Percentiles rank a stretch among this genome's conserved stretches.
Conservation (phyloP, 2,888 invertebrate species). For the Camptogramma bilineatum region DNA sequence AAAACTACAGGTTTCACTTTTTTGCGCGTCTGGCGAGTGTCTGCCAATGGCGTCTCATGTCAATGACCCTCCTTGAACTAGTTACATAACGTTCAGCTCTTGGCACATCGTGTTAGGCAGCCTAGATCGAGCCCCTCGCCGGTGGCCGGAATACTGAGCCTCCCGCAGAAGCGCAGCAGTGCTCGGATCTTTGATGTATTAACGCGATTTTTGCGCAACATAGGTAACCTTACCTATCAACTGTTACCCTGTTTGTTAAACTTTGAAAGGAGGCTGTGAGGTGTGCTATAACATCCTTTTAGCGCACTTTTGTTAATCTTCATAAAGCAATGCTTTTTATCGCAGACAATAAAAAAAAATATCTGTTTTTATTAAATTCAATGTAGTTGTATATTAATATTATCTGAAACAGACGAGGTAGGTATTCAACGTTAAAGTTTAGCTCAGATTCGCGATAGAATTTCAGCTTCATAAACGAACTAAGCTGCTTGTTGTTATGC, state of each 20-base stretch:
- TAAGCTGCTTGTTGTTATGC: neutral
- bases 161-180: constrained; percentile 11
- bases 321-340: neutral
- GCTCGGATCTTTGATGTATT: constrained; percentile 2
- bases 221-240: neutral
- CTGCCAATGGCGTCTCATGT: constrained; percentile 68
- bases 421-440: neutral
- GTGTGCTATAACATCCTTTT: neutral
- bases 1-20: constrained; percentile 81
- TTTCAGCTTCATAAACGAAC: neutral
- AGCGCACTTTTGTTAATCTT: neutral
- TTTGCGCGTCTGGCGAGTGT: constrained; percentile 80
- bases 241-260: neutral
- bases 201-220: constrained; percentile 30
- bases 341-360: neutral
- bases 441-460: neutral
- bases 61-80: constrained; percentile 83
- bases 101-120: constrained; percentile 44
- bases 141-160: constrained; percentile 13
- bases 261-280: neutral
- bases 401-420: neutral
- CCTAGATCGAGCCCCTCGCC: constrained; percentile 52
- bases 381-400: too few species aligned
- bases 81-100: constrained; percentile 66
- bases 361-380: neutral